A percentile compares a stretch with the other conserved stretches of the same genome.
Conservation (phyloP, 2,888 invertebrate species). For the Rhimphoctona megacephalus region DNA sequence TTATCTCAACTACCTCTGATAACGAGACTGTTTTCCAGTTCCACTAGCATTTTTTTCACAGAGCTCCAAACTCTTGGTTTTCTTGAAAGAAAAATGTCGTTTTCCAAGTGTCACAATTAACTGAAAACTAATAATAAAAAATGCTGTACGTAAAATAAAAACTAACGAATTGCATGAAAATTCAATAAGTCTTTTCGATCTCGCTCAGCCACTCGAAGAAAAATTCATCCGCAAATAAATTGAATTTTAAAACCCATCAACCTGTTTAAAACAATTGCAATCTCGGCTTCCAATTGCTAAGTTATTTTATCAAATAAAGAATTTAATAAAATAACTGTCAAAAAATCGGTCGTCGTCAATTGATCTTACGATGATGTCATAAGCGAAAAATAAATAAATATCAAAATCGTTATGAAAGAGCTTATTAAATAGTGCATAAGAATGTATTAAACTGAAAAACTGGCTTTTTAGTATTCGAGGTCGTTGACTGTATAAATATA, state of each 20-base stretch:
- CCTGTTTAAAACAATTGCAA: not conserved
- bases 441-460: not conserved
- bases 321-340: not conserved
- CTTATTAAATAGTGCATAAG: not conserved
- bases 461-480: slow-evolving; percentile 17
- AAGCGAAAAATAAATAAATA: not conserved
- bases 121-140: not conserved
- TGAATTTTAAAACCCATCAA: not conserved
- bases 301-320: not conserved
- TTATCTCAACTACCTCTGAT: slow-evolving; percentile 58
- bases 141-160: not conserved
- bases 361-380: no score
- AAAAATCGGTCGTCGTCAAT: not conserved
- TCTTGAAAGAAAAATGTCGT: slow-evolving; percentile 8
- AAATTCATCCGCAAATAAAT: not conserved
- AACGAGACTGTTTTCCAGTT: slow-evolving; percentile 46
- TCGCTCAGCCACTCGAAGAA: not conserved
- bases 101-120: not conserved
- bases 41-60: slow-evolving; percentile 10
- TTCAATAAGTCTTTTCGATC: not conserved
- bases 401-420: no score
- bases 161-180: not conserved
- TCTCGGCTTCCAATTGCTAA: not conserved
- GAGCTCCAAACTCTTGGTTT: slow-evolving; percentile 7
- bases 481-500: slow-evolving; percentile 54